Base-by-base conservation (phyloP, 2,888 invertebrate genomes). In the Zhuqinia jingwanae region DNA sequence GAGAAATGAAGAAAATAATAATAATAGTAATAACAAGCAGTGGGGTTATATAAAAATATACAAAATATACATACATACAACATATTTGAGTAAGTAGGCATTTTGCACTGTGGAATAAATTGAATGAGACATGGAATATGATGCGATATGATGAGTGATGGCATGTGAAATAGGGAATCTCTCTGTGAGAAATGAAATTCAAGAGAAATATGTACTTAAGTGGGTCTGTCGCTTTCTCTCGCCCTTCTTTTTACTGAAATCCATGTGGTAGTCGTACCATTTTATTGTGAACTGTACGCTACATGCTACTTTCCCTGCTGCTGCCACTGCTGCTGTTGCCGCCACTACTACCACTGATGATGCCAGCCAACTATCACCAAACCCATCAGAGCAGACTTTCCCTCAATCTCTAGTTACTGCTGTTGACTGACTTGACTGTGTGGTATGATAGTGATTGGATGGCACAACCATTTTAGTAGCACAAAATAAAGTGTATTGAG, bases 171-270 rank as follows among this genome's bases (percentile, higher is more conserved):
- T 36, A 75, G 56, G 30, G 20, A 8, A 8, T 6, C 3, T 8
- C 36, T 36, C 36, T 36, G 36, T 3, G 36, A 36, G 8, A 73
- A 75, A 75, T 75, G 75, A 75, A 53, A 75, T 53, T 75, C 56
- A n/a, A 17, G 22, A 76, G 76, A 58, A 76, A 76, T 58, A 42
- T 58, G 56, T 58, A 76, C 76, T 76, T 76, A 58, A 76, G 76
- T 76, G 58, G 56, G 36, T 76, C 5, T 3, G 36, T 36, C 8
- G n/a, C n/a, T 8, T 36, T 36, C 76, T 47, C 56, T 75, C 47
- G 25, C 25, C 8, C 27, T 60, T 30, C 27, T 27, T 17, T 56
- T 20, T 30, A 27, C 2, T 6, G 45, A 22, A 17, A 22, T 45
- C 56, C 58, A 36, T 30, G 36, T 56, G 20, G 53, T 76, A 58